Conservation (phyloP, 1,140 invertebrate genomes). For the Achroia grisella region DNA sequence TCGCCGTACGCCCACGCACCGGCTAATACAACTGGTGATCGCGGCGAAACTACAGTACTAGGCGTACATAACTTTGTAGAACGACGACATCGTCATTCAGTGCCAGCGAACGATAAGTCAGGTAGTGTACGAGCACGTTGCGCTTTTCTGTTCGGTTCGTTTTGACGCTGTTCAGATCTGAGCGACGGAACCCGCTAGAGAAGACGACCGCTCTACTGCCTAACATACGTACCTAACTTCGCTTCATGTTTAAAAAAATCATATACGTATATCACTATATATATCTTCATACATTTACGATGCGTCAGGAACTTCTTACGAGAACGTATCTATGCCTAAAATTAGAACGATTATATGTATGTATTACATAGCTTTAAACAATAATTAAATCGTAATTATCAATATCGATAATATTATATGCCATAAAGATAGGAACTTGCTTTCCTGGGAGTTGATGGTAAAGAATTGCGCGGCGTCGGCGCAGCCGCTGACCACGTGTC, state of each 20-base stretch:
- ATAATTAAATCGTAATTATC: conserved; percentile 76
- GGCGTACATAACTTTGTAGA: not conserved
- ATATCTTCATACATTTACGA: conserved; percentile 73
- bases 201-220: conserved; percentile 69
- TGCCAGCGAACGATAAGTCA: too few relatives aligned
- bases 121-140: too few relatives aligned
- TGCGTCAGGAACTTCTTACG: conserved; percentile 75
- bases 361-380: conserved; percentile 75
- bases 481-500: conserved; percentile 49
- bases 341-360: conserved; percentile 76
- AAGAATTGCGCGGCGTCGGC: conserved; percentile 38
- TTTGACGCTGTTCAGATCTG: not conserved
- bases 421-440: conserved; percentile 80
- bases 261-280: conserved; percentile 71
- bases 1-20: too few relatives aligned
- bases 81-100: not conserved
- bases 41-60: not conserved
- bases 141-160: too few relatives aligned
- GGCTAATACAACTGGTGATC: not conserved
- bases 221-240: conserved; percentile 68
- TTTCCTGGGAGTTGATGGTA: conserved; percentile 77
- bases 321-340: conserved; percentile 74
- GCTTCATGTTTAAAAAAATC: conserved; percentile 70
- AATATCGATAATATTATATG: conserved; percentile 76
- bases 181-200: conserved; percentile 37